Percentiles rank a stretch among this genome's conserved stretches.
Conservation (phyloP, 2,888 invertebrate species). For the Tholera decimalis region DNA sequence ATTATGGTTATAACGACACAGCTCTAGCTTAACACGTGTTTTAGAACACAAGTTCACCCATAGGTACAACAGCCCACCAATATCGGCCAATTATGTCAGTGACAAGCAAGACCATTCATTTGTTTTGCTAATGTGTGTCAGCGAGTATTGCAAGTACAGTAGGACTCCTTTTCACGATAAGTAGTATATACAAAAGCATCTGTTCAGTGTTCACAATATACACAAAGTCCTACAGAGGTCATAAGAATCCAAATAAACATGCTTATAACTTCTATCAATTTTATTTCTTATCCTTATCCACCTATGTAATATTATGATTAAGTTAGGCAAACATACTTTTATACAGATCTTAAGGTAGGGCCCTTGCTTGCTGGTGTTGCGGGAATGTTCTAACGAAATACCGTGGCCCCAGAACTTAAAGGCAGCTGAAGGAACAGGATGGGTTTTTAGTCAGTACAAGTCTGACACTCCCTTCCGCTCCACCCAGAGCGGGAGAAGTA, state of each 20-base stretch:
- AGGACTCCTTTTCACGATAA: too few relatives aligned
- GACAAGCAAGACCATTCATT: conserved; percentile 20
- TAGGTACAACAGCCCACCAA: neutral
- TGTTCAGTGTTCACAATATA: too few relatives aligned
- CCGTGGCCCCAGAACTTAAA: too few relatives aligned
- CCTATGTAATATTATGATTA: neutral
- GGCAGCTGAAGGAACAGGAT: too few relatives aligned
- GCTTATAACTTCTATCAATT: neutral
- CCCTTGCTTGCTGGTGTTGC: too few relatives aligned
- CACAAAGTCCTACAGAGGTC: too few relatives aligned
- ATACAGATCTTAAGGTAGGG: neutral
- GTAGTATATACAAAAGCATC: too few relatives aligned
- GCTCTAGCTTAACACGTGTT: conserved; percentile 7
- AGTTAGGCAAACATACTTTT: neutral
- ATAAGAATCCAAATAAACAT: conserved; percentile 1
- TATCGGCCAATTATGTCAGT: conserved; percentile 10
- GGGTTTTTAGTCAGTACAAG: too few relatives aligned
- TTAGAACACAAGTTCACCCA: neutral
- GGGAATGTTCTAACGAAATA: too few relatives aligned
- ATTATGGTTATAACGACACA: conserved; percentile 3
- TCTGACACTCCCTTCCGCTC: too few relatives aligned
- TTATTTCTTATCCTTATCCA: neutral
- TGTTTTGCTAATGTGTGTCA: neutral
- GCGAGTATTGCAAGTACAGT: too few relatives aligned
- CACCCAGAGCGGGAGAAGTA: too few relatives aligned